phyloP scores from a whole-genome alignment of 2,888 invertebrate species.

The Torymus auratus region DNA sequence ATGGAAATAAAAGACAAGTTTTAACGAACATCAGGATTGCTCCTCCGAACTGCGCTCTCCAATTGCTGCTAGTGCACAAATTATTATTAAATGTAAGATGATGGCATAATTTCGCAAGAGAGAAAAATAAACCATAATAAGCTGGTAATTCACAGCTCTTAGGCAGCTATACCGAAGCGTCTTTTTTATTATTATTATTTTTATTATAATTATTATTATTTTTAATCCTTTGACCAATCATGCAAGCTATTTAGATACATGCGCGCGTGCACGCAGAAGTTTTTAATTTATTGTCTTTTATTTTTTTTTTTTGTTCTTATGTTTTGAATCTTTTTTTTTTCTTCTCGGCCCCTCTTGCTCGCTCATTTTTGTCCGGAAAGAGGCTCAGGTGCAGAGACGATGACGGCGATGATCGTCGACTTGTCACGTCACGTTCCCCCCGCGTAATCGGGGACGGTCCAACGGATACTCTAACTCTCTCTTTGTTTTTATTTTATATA shows the following conservation, averaged over 20 bases:
- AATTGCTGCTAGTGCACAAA: constrained; percentile 69
- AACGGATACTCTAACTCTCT: constrained; percentile 21
- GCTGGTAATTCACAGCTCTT: constrained; percentile 21
- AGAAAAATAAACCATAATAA: constrained; percentile 14
- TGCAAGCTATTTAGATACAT: constrained; percentile 52
- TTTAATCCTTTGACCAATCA: constrained; percentile 48
- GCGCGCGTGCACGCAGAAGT: constrained; percentile 20
- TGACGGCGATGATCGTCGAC: constrained; percentile 13
- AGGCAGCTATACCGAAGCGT: constrained; percentile 38
- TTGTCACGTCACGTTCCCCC: neutral
- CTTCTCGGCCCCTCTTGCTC: constrained; percentile 34
- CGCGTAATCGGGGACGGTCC: neutral
- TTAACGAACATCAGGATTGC: constrained; percentile 1
- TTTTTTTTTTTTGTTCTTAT: constrained; percentile 40
- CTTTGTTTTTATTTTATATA: constrained; percentile 27
- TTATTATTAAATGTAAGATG: constrained; percentile 54
- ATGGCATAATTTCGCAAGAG: constrained; percentile 43
- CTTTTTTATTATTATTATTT: constrained; percentile 33
- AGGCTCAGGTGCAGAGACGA: constrained; percentile 44
- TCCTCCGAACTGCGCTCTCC: constrained; percentile 56
- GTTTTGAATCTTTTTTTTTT: constrained; percentile 27
- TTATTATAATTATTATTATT: constrained; percentile 49
- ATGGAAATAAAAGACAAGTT: constrained; percentile 16
- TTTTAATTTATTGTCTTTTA: constrained; percentile 43
- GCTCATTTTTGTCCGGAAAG: constrained; percentile 45